Base-by-base conservation (phyloP, 2,888 invertebrate species). In the Limnephilus rhombicus region DNA sequence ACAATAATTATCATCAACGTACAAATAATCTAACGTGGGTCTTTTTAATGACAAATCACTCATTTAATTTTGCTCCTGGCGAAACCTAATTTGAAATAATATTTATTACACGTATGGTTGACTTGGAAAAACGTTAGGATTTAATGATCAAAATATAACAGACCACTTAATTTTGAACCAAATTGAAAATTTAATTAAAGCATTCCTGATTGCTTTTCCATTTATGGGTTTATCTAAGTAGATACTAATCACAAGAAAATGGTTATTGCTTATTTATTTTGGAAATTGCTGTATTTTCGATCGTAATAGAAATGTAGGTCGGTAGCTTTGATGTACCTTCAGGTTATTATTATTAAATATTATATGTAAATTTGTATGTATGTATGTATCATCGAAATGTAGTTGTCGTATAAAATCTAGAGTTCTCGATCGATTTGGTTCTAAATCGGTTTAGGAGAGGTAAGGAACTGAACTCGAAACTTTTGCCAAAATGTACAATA, bases 11-110 rank as follows among this genome's bases (percentile, higher is more conserved):
- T 68, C 24, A 83, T 83, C 41, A 37, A 34, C 24, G 24, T 37
- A 37, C 24, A 34, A 68, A 68, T 68, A 83, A 34, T 37, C 24
- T 15, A 9, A 41, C n/a, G 83, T 83, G 83, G 83, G 83, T 24
- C 34, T 34, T 18, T 24, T 83, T 83, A 83, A 37, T 83, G 83
- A 83, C 83, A 83, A 83, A 83, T 83, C 34, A 41, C 83, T 34
- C 15, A 83, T 83, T 83, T 83, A 18, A 83, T 83, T 83, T 83
- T 37, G 83, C 83, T 83, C 24, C 83, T 83, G 83, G 83, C 83
- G 13, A 83, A 83, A 34, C n/a, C 34, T 41, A 83, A 83, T 68
- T 68, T 68, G 68, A 68, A 68, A 68, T 68, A 24, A 37, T 83
- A 83, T 37, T 83, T 83, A 37, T 83, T 83, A 34, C 82, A 83